phyloP scores from a whole-genome alignment of 2,113 vertebrate genomes.

The Ceuthmochares aereus region DNA sequence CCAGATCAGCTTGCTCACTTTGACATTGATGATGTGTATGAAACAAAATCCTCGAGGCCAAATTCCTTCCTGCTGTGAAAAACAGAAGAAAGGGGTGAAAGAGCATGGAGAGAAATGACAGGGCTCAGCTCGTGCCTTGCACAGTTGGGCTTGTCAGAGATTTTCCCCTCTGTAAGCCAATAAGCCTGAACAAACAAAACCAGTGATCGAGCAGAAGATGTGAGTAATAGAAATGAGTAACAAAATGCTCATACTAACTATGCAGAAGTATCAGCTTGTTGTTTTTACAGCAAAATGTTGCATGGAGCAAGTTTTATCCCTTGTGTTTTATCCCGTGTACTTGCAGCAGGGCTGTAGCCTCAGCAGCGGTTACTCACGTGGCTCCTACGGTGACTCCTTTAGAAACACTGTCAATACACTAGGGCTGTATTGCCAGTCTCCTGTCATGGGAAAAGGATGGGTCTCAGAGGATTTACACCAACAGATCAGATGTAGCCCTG shows the following conservation, averaged over 20 bases:
- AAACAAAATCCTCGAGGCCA: not conserved
- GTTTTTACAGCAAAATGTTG: not conserved
- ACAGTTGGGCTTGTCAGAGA: not conserved
- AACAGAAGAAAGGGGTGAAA: not conserved
- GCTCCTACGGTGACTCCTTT: not conserved
- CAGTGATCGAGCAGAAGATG: not conserved
- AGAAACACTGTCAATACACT: not conserved
- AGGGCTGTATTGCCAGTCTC: not conserved
- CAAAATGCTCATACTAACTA: not conserved
- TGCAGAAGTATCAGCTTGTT: not conserved
- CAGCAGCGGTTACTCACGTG: too few species aligned
- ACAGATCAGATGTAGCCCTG: not conserved
- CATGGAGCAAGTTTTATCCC: not conserved
- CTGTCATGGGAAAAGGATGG: not conserved
- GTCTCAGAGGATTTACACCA: not conserved
- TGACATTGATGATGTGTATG: accelerated
- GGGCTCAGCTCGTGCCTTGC: not conserved
- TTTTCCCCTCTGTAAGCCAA: not conserved
- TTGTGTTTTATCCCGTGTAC: not conserved
- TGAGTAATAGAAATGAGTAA: not conserved
- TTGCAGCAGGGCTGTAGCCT: not conserved
- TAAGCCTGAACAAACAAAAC: not conserved
- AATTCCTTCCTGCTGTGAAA: not conserved
- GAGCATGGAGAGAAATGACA: not conserved
- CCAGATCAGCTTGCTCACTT: not conserved